Evolutionary conservation across 2,888 invertebrate species (phyloP).

Genomic region (Chrysolina americana): DNA sequence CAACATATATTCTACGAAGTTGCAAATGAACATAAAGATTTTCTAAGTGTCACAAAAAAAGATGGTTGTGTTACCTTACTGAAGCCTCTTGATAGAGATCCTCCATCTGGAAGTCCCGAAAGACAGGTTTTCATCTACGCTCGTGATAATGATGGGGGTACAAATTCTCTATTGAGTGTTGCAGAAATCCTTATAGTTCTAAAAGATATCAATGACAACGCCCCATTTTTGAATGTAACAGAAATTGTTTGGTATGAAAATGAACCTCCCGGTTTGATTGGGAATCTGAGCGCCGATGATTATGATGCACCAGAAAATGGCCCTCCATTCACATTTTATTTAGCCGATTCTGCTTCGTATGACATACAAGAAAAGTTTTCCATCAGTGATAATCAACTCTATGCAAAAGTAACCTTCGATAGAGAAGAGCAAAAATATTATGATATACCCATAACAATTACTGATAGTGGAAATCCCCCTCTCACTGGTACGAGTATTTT

Average conservation of each 20-base stretch:
- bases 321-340: slow-evolving; percentile 84
- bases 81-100: slow-evolving; percentile 89
- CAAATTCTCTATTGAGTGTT: slow-evolving; percentile 76
- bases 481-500: slow-evolving; percentile 87
- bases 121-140: slow-evolving; percentile 85
- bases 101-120: slow-evolving; percentile 85
- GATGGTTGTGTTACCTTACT: slow-evolving; percentile 82
- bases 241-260: slow-evolving; percentile 91
- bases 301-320: slow-evolving; percentile 88
- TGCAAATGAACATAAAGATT: slow-evolving; percentile 79
- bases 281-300: slow-evolving; percentile 81
- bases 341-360: slow-evolving; percentile 77
- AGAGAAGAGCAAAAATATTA: slow-evolving; percentile 91
- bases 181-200: slow-evolving; percentile 79
- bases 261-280: slow-evolving; percentile 75
- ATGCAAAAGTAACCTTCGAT: slow-evolving; percentile 84
- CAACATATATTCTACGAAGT: slow-evolving; percentile 86
- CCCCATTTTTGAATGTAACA: slow-evolving; percentile 86
- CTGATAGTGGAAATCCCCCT: slow-evolving; percentile 84
- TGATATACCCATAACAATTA: slow-evolving; percentile 89
- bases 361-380: slow-evolving; percentile 82
- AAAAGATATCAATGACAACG: slow-evolving; percentile 94
- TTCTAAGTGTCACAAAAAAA: slow-evolving; percentile 79
- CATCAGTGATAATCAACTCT: slow-evolving; percentile 77
- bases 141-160: slow-evolving; percentile 81